A percentile compares a stretch with the other conserved stretches of the same genome.
Evolutionary conservation across 2,888 invertebrate species (phyloP).

Genomic region (Coronaproctus castanopsis): DNA sequence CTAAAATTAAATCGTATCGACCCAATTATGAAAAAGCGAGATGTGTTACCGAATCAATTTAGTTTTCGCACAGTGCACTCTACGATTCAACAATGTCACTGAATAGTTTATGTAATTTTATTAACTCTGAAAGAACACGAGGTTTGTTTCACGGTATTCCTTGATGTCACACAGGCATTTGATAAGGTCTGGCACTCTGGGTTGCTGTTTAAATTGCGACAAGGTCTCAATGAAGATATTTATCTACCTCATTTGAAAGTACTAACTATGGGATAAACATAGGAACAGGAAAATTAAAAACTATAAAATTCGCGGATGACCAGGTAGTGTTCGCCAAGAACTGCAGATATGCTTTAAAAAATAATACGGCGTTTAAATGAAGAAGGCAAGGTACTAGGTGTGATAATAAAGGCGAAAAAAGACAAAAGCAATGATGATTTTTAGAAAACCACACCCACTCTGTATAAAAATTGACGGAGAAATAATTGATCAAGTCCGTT

Average conservation of each 20-base stretch:
- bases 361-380: not conserved
- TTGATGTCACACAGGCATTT: no score
- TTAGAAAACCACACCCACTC: not conserved
- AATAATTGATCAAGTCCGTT: not conserved
- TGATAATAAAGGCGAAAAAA: not conserved
- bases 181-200: no score
- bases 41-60: no score
- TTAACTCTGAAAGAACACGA: no score
- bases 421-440: not conserved
- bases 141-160: no score
- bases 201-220: no score
- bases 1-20: no score
- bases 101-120: no score
- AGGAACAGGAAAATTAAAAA: not conserved
- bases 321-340: not conserved
- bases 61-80: no score
- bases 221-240: no score
- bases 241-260: not conserved
- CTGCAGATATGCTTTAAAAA: not conserved
- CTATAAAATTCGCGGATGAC: not conserved
- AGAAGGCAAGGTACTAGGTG: not conserved
- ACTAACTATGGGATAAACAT: not conserved
- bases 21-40: no score
- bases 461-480: not conserved
- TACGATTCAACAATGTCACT: no score